These are phyloP conservation scores for Australoheros facetus DNA, from an alignment of 2,797 vertebrate genomes.

Conservation along the genomic window DNA sequence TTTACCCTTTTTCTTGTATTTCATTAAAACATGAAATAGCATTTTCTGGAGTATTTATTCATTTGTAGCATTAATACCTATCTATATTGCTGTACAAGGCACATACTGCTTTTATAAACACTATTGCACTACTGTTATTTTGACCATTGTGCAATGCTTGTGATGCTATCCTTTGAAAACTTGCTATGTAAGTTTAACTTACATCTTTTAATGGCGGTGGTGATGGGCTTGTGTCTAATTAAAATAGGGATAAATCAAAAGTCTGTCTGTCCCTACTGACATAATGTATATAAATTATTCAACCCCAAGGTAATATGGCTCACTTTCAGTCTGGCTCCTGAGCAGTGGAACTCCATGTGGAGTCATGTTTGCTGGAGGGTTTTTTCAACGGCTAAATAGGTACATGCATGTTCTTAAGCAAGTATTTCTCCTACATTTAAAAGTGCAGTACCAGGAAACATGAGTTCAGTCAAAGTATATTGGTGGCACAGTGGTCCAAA, in stretches of 20 bases:
- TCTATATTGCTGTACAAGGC: background rate
- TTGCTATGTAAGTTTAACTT: conserved; percentile 20
- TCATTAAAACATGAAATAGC: conserved; percentile 7
- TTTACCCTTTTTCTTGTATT: background rate
- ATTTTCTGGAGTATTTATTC: background rate
- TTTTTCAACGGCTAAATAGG: too few species aligned
- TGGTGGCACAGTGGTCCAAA: too few species aligned
- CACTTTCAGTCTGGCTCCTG: background rate
- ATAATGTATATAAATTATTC: background rate
- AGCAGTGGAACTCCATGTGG: background rate
- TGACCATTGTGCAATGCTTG: background rate
- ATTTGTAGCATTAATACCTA: background rate
- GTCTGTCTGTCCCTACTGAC: background rate
- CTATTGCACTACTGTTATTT: background rate
- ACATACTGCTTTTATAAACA: background rate
- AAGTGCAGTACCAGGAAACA: too few species aligned
- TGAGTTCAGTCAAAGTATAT: too few species aligned
- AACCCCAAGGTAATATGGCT: background rate
- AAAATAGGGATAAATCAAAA: background rate
- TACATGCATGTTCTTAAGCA: too few species aligned
- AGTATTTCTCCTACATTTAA: too few species aligned
- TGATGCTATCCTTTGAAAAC: conserved; percentile 17
- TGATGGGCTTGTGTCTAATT: background rate
- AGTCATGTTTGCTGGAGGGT: background rate
- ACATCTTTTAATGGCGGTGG: conserved; percentile 32